Evolutionary conservation across 2,113 vertebrate species (phyloP), one percentile per base, ranked within the genome.

Genomic region (Siniperca knerii): DNA sequence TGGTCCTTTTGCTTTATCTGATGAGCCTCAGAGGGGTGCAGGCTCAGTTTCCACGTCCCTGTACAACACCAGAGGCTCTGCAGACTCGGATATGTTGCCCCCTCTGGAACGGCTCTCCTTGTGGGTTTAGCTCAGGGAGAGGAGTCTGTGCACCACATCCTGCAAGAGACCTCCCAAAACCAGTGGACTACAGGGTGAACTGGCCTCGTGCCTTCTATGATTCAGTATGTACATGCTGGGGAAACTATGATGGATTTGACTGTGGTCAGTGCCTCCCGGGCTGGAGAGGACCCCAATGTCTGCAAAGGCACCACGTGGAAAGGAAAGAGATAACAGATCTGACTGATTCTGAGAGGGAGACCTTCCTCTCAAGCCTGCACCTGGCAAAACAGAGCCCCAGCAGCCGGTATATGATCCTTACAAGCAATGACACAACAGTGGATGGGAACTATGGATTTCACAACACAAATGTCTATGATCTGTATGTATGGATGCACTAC

Each of bases 401-500:
- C 58, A 62, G 76, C 48, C 75, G 68, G 18, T 92, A 88, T 73
- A 75, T 83, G 52, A 81, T 89, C 65, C 72, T 92, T 21, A 88
- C 23, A 18, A 83, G 78, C 6, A 77, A 71, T 23, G 77, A 89
- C 72, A 86, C 83, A 6, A 79, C 77, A 20, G 78, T 75, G 29
- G 42, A 65, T 0, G 75, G 65, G 13, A 88, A 87, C 13, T 75
- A 65, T 21, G 55, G 2, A 40, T 92, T 87, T 85, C 48, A 71
- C 7, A 84, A 72, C 40, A 61, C 90, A 13, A 88, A 46, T 68
- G 75, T 92, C 15, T 92, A 83, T 75, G 64, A 90, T 71, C n/a
- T 89, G 4, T 89, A 81, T 57, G 66, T 66, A 21, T 92, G 91
- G 89, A 66, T 92, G 76, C 91, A 90, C 61, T 89, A 92, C 52